These are phyloP conservation scores for Apodemia duryi DNA, from an alignment of 2,888 invertebrate genomes.

Conservation along the genomic window DNA sequence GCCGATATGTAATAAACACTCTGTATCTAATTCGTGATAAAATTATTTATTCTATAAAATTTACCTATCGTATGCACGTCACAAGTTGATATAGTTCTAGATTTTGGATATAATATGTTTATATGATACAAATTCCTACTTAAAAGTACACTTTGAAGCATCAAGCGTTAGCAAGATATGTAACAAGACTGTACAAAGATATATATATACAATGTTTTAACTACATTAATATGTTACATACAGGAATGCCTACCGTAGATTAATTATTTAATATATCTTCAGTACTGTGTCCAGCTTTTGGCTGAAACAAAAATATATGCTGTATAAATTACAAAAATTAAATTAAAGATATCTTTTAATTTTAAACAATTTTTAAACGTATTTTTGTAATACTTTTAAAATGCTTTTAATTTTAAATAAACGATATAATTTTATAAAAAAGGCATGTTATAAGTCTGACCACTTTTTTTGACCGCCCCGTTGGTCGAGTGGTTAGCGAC, in stretches of 20 bases:
- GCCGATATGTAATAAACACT: slow-evolving; percentile 43
- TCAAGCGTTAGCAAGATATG: slow-evolving; percentile 48
- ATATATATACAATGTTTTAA: slow-evolving; percentile 56
- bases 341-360: no score
- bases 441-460: no score
- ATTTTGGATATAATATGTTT: slow-evolving; percentile 12
- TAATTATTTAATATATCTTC: slow-evolving; percentile 42
- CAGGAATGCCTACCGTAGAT: slow-evolving; percentile 51
- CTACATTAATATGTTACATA: slow-evolving; percentile 27
- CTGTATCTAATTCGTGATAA: slow-evolving; percentile 6
- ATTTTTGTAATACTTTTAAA: no score
- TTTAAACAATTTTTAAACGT: no score
- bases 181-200: slow-evolving; percentile 62
- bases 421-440: no score
- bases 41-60: neutral
- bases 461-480: no score
- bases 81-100: neutral
- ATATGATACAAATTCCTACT: slow-evolving; percentile 35
- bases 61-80: neutral
- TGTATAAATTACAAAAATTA: no score
- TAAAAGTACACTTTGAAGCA: slow-evolving; percentile 46
- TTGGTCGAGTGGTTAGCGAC: no score
- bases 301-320: no score
- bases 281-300: slow-evolving; percentile 88
- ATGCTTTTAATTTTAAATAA: no score